A percentile compares a stretch with the other conserved stretches of the same genome.
Evolutionary conservation across 2,113 vertebrate species (phyloP).

Genomic region (Craseonycteris thonglongyai): DNA sequence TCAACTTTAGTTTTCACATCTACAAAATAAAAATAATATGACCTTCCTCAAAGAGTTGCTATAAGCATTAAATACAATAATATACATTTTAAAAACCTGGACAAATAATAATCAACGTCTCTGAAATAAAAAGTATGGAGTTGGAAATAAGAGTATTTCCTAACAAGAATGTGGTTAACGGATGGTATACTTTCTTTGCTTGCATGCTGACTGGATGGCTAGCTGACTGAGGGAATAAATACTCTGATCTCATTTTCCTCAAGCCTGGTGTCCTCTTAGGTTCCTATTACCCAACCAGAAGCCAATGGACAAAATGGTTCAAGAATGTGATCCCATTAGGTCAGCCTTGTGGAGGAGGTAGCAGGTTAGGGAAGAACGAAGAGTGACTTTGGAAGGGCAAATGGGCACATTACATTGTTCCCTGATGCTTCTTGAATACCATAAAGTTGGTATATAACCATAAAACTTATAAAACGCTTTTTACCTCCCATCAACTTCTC

Average conservation of each 20-base stretch:
- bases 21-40: conserved; percentile 30
- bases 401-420: background rate
- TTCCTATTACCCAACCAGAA: background rate
- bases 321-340: background rate
- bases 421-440: background rate
- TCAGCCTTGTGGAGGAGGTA: background rate
- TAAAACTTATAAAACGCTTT: background rate
- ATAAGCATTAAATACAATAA: background rate
- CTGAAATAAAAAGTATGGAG: background rate
- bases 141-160: background rate
- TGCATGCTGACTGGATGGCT: background rate
- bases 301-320: background rate
- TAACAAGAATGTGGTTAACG: background rate
- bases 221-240: background rate
- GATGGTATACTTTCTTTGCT: background rate
- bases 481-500: background rate
- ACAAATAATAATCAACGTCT: background rate
- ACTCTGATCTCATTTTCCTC: background rate
- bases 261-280: background rate
- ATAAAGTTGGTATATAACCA: background rate
- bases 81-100: background rate
- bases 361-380: background rate
- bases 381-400: background rate
- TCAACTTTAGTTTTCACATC: background rate
- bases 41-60: background rate